Evolutionary conservation across 2,797 vertebrate species (phyloP).

Genomic region (Naso thynnoides): DNA sequence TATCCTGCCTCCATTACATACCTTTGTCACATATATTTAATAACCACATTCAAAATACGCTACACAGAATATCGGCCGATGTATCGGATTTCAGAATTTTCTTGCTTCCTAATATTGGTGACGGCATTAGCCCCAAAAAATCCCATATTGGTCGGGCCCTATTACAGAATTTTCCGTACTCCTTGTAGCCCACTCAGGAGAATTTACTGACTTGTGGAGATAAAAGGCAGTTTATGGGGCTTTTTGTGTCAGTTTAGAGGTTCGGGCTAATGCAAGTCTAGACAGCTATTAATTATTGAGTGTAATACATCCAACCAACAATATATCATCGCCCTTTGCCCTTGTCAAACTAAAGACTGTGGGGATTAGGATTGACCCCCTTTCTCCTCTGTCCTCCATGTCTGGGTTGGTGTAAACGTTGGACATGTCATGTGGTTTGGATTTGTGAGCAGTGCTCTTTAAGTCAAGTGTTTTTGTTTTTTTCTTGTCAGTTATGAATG

Average conservation of each 20-base stretch:
- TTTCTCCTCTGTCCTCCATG: slow-evolving; percentile 8
- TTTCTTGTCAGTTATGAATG: slow-evolving; percentile 4
- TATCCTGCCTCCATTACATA: too few species aligned
- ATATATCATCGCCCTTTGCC: slow-evolving; percentile 6
- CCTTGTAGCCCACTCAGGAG: background rate
- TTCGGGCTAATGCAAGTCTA: slow-evolving; percentile 9
- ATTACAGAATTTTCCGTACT: background rate
- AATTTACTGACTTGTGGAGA: background rate
- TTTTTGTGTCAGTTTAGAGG: background rate
- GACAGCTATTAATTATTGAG: slow-evolving; percentile 25
- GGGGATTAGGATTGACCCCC: slow-evolving; percentile 30
- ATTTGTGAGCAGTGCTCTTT: background rate
- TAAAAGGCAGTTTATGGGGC: background rate
- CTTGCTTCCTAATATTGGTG: too few species aligned
- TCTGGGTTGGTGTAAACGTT: slow-evolving; percentile 36
- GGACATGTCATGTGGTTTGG: background rate
- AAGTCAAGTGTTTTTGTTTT: background rate
- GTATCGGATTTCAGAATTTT: too few species aligned
- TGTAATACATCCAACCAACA: slow-evolving; percentile 10
- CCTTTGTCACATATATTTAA: too few species aligned
- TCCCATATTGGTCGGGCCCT: too few species aligned
- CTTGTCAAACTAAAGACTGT: slow-evolving; percentile 38
- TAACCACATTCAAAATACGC: too few species aligned
- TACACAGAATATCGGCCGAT: too few species aligned
- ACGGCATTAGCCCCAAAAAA: too few species aligned